phyloP scores from a whole-genome alignment of 1,140 invertebrate species.

The Sogatella furcifera region DNA sequence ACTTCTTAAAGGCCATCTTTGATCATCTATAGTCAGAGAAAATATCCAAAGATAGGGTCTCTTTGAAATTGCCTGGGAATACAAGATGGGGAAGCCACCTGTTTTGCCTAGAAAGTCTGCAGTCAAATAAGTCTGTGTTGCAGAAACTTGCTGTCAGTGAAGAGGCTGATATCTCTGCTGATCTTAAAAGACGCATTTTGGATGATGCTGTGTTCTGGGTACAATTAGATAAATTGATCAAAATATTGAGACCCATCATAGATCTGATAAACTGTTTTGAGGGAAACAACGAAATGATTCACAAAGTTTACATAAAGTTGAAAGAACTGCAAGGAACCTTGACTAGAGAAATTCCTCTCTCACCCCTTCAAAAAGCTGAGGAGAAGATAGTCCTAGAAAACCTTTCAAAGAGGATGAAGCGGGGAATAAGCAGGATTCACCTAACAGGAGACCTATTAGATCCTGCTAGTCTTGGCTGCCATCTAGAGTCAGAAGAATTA shows the following conservation, averaged over 20 bases:
- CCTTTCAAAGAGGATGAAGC: neutral
- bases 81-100: conserved; percentile 13
- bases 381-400: neutral
- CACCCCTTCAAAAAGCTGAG: neutral
- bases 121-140: conserved; percentile 7
- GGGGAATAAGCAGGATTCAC: neutral
- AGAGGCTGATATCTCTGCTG: neutral
- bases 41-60: conserved; percentile 5
- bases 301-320: neutral
- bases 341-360: neutral
- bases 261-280: conserved; percentile 8
- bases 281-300: neutral
- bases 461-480: neutral
- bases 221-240: neutral
- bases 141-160: conserved; percentile 8
- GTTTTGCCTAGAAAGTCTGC: conserved; percentile 5
- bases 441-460: conserved; percentile 4
- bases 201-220: conserved; percentile 13
- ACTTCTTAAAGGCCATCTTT: neutral
- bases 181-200: conserved; percentile 6
- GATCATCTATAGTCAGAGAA: neutral
- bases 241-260: conserved; percentile 10
- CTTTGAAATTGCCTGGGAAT: conserved; percentile 10
- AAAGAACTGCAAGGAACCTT: neutral
- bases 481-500: neutral